Percentiles rank a stretch among this genome's conserved stretches.
phyloP scores from a whole-genome alignment of 2,888 invertebrate species.

The Pherbina coryleti region DNA sequence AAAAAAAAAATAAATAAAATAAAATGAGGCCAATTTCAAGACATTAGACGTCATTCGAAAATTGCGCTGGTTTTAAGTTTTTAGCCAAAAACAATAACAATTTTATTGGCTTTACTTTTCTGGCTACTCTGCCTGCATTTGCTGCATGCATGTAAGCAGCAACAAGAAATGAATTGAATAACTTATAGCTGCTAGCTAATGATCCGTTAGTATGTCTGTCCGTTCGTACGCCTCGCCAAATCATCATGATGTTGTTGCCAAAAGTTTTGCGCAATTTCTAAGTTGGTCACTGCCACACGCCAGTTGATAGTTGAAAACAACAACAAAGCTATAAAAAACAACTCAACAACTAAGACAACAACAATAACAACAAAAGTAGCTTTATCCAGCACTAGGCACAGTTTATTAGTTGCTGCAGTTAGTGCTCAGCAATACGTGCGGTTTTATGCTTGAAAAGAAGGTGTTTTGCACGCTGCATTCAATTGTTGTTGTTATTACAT shows the following conservation, averaged over 20 bases:
- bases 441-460: background rate
- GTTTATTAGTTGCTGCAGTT: background rate
- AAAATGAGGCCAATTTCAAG: too few relatives aligned
- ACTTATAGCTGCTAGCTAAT: constrained; percentile 10
- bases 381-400: constrained; percentile 9
- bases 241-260: constrained; percentile 25
- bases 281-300: constrained; percentile 45
- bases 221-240: background rate
- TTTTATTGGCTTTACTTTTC: too few relatives aligned
- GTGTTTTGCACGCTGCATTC: constrained; percentile 2
- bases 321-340: background rate
- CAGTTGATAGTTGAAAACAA: constrained; percentile 9
- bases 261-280: constrained; percentile 39
- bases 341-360: background rate
- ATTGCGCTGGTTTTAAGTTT: too few relatives aligned
- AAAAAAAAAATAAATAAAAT: too few relatives aligned
- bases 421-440: background rate
- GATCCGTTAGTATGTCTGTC: background rate
- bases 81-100: too few relatives aligned
- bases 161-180: constrained; percentile 4
- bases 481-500: background rate
- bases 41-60: too few relatives aligned
- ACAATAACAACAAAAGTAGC: background rate
- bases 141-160: too few relatives aligned
- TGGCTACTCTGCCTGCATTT: background rate